Conservation (phyloP, 2,113 vertebrate species). For the Gavia stellata region DNA sequence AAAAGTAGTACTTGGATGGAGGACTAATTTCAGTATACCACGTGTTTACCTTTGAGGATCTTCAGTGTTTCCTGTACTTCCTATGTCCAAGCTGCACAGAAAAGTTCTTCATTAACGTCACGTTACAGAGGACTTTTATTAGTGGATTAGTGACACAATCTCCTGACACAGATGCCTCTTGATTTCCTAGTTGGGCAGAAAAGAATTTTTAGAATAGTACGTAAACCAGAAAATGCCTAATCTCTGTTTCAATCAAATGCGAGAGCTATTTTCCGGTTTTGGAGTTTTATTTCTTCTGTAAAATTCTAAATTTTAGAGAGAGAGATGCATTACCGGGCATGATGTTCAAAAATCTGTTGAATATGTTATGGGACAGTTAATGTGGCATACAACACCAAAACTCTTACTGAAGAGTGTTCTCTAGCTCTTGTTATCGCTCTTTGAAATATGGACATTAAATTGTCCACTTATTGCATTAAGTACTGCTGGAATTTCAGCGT, state of each 20-base stretch:
- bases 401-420: not conserved
- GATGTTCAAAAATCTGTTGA: not conserved
- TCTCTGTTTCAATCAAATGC: not conserved
- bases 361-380: not conserved
- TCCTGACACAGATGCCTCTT: not conserved
- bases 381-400: not conserved
- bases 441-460: not conserved
- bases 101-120: not conserved
- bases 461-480: not conserved
- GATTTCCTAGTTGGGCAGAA: not conserved
- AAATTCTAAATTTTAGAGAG: not conserved
- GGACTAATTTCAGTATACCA: not conserved
- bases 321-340: not conserved
- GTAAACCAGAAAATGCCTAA: not conserved
- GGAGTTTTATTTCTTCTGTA: not conserved
- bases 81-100: not conserved
- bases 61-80: not conserved
- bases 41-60: constrained; percentile 4
- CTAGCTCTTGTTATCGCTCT: not conserved
- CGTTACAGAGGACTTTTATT: not conserved
- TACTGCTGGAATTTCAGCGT: not conserved
- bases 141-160: not conserved
- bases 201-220: not conserved
- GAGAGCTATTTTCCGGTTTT: not conserved
- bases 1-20: not conserved